phyloP scores from a whole-genome alignment of 1,140 invertebrate species.

The Drosophila obscura region DNA sequence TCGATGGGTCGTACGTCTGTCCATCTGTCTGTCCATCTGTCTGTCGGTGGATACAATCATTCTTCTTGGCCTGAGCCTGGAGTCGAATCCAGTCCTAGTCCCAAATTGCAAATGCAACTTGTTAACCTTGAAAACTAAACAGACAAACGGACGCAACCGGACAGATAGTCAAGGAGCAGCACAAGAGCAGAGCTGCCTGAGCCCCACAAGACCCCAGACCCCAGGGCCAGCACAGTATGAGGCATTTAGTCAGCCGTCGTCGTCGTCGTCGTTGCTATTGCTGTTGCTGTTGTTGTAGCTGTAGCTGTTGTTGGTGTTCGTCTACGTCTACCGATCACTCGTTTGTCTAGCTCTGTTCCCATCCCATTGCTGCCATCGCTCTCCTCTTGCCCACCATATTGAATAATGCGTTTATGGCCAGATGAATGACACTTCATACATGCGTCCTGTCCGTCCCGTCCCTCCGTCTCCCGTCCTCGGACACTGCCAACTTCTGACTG shows the following conservation, averaged over 20 bases:
- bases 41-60: slow-evolving; percentile 40
- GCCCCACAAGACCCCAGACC: slow-evolving; percentile 52
- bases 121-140: slow-evolving; percentile 74
- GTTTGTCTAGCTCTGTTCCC: slow-evolving; percentile 71
- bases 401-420: slow-evolving; percentile 81
- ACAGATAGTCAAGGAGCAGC: slow-evolving; percentile 53
- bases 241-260: slow-evolving; percentile 77
- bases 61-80: slow-evolving; percentile 29
- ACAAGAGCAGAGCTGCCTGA: slow-evolving; percentile 22
- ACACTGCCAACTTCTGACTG: slow-evolving; percentile 6
- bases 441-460: slow-evolving; percentile 54
- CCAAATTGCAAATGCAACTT: slow-evolving; percentile 80
- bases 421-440: slow-evolving; percentile 80
- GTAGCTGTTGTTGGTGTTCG: slow-evolving; percentile 41
- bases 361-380: slow-evolving; percentile 8
- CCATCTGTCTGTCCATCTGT: slow-evolving; percentile 8
- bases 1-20: slow-evolving; percentile 23
- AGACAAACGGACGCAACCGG: slow-evolving; percentile 46
- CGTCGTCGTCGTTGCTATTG: slow-evolving; percentile 30
- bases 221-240: slow-evolving; percentile 73
- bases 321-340: slow-evolving; percentile 74
- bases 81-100: slow-evolving; percentile 47
- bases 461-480: neutral
- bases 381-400: slow-evolving; percentile 51
- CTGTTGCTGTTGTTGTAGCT: slow-evolving; percentile 24